A percentile compares a stretch with the other conserved stretches of the same genome.
Conservation (phyloP, 30 jellyfish, hydroid and myxozoan species). For the Nemopilema nomurai region DNA sequence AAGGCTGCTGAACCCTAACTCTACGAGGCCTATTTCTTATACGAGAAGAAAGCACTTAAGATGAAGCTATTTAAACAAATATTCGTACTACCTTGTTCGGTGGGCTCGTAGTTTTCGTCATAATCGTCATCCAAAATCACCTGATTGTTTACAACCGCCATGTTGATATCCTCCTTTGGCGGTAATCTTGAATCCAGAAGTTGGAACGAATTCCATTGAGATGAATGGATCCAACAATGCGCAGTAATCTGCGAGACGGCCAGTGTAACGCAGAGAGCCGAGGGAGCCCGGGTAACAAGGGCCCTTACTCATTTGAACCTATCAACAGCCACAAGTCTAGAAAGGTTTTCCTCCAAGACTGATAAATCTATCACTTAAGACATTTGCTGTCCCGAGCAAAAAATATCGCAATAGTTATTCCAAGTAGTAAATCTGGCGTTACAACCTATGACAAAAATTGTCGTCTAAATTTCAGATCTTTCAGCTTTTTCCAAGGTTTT, state of each 20-base stretch:
- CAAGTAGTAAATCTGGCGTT: too few relatives aligned
- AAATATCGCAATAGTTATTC: too few relatives aligned
- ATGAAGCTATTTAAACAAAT: neutral
- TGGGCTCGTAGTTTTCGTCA: slow-evolving; percentile 95
- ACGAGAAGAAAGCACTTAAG: neutral
- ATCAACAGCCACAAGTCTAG: too few relatives aligned
- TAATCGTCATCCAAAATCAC: slow-evolving; percentile 89
- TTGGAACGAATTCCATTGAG: slow-evolving; percentile 19
- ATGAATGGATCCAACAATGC: neutral
- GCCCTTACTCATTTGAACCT: too few relatives aligned
- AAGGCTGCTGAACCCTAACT: neutral
- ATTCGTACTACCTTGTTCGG: slow-evolving; percentile 84
- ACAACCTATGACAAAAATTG: too few relatives aligned
- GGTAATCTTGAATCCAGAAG: neutral
- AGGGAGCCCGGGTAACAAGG: too few relatives aligned
- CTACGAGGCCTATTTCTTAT: neutral
- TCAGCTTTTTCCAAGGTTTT: too few relatives aligned
- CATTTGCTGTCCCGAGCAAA: too few relatives aligned
- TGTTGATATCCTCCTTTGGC: slow-evolving; percentile 39
- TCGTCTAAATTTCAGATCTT: too few relatives aligned
- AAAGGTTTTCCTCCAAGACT: too few relatives aligned
- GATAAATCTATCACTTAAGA: too few relatives aligned
- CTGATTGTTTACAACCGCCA: slow-evolving; percentile 91
- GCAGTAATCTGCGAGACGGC: neutral
- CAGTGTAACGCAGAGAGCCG: neutral